phyloP scores from a whole-genome alignment of 1,140 invertebrate species.

The Trichomalopsis sarcophagae region DNA sequence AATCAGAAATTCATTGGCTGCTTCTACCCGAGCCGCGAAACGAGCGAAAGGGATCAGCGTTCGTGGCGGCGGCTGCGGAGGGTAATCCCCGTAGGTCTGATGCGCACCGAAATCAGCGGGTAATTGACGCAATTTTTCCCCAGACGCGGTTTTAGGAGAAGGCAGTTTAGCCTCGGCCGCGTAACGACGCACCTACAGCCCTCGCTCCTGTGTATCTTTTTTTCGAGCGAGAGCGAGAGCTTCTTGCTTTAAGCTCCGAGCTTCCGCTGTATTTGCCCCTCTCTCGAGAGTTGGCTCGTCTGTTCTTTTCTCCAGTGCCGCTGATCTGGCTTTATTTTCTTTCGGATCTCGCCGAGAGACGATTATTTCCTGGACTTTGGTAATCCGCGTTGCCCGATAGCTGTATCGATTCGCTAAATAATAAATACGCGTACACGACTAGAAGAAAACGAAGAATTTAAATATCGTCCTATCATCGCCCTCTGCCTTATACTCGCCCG shows the following conservation, averaged over 20 bases:
- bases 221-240: background rate
- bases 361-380: no score
- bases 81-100: constrained; percentile 68
- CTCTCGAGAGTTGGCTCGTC: background rate
- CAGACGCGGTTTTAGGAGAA: constrained; percentile 36
- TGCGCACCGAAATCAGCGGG: constrained; percentile 69
- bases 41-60: constrained; percentile 66
- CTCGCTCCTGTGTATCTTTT: background rate
- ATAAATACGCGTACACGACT: no score
- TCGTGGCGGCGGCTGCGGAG: constrained; percentile 64
- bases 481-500: background rate
- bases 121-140: constrained; percentile 74
- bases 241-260: constrained; percentile 10
- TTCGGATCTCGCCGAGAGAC: no score
- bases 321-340: background rate
- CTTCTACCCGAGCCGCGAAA: constrained; percentile 46
- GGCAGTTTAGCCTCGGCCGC: constrained; percentile 30
- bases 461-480: background rate
- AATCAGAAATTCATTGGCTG: constrained; percentile 47
- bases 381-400: no score
- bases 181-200: background rate
- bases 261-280: background rate
- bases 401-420: no score
- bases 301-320: background rate
- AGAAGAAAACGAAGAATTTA: background rate